Conservation (phyloP, 2,888 invertebrate genomes). For the Chymomyza procnemis region DNA sequence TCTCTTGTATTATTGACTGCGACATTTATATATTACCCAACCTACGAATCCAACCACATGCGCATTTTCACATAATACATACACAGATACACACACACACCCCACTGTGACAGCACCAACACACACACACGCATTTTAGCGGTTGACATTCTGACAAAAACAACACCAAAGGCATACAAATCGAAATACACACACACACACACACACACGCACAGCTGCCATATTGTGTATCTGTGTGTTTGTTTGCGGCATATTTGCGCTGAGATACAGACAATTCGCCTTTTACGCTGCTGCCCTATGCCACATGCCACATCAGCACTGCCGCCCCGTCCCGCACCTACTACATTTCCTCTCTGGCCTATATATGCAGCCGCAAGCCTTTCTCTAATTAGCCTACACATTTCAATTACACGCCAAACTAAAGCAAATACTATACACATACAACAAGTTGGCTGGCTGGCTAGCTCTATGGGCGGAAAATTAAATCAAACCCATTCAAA, state of each 20-base stretch:
- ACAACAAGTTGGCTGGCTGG: neutral
- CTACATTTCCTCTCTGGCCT: slow-evolving; percentile 36
- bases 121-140: slow-evolving; percentile 41
- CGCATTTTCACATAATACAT: slow-evolving; percentile 64
- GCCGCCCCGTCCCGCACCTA: neutral
- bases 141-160: slow-evolving; percentile 58
- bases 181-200: slow-evolving; percentile 3
- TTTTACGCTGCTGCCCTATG: neutral
- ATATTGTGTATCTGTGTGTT: neutral
- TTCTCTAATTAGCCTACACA: slow-evolving; percentile 56
- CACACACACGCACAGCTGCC: neutral
- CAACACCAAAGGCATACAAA: slow-evolving; percentile 43
- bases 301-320: neutral
- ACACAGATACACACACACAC: neutral
- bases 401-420: slow-evolving; percentile 55
- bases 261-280: neutral
- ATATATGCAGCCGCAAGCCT: slow-evolving; percentile 45
- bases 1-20: slow-evolving; percentile 61
- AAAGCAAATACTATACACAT: neutral
- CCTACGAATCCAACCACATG: slow-evolving; percentile 45
- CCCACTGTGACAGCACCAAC: neutral
- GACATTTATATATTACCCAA: slow-evolving; percentile 47
- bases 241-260: neutral
- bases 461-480: neutral
- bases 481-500: neutral